Evolutionary conservation across 1,140 invertebrate genomes (phyloP), one percentile per base, ranked within the genome.

Genomic region (Drosophila subobscura): DNA sequence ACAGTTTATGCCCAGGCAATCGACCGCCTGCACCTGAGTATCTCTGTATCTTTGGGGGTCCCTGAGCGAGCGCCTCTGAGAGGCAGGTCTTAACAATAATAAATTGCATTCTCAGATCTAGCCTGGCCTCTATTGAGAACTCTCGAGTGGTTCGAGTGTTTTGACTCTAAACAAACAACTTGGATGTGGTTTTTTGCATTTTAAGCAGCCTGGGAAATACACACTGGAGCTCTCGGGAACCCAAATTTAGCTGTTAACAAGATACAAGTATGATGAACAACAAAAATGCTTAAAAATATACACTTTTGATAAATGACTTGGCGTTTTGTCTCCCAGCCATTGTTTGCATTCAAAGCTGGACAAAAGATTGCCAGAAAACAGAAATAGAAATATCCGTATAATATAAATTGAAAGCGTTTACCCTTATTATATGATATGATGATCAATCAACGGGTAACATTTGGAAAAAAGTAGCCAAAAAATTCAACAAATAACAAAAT

Each of bases 171-270:
- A 84, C 72, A 77, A 86, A 67, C 79, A 72, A 40, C 65, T 71
- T 6, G 2, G 52, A 45, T 70, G 47, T 44, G 50, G 61, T 71
- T 61, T 52, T 79, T 76, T 72, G 58, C 77, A 80, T 76, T 63
- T 79, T 76, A 72, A 76, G 72, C 77, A 65, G 81, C 68, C 77
- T 85, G 81, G 80, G 80, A 85, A 84, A 64, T 49, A 72, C 44
- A 37, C 61, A 47, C 22, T 10, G 55, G 57, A 40, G 58, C 47
- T 57, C 66, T 64, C 14, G 65, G 45, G 12, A 50, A 57, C 45
- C 61, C 65, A 83, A 83, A 84, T 85, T 84, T 86, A 84, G 81
- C 81, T 84, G 80, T 80, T 73, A 77, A 70, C 76, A 64, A 29
- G 16, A 49, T 37, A 68, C 56, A 61, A 37, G 8, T 37, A 37